Base-by-base conservation (phyloP, 2,888 invertebrate species). In the Mayetiola destructor region DNA sequence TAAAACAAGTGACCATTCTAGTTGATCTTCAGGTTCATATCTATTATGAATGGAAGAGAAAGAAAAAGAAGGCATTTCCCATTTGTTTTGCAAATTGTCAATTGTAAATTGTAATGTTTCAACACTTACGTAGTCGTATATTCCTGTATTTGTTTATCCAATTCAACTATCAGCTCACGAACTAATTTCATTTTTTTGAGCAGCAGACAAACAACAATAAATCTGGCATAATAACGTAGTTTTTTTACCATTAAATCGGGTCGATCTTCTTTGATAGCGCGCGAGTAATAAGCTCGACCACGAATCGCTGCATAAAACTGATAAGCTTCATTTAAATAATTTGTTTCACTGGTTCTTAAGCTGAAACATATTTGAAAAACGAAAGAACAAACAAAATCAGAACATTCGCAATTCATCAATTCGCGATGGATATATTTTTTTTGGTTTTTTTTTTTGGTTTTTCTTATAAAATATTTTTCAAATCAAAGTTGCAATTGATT, bases 201-300 rank as follows among this genome's bases (percentile, higher is more conserved):
- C 65, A 96, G 78, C 64, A 96, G 79, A 73, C 94, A 93, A 36
- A 96, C 95, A 57, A 95, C 93, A 67, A 96, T 95, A 73, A 94
- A 96, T 61, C 96, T 80, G 21, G 95, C 94, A 73, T 95, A 96
- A 70, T 94, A 96, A 59, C 86, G 76, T 57, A 96, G 76, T 72
- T 96, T 96, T 74, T 96, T 96, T 61, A 96, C 93, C 90, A 96
- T 94, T 61, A 96, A 73, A 70, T 96, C 95, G 63, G 93, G 87
- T 60, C 90, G 84, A 71, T 93, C 92, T 73, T 94, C 94, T 70
- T 92, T 91, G 61, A 84, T 84, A 1, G 93, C 93, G 66, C 91
- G 81, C 57, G 92, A 92, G 72, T 95, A 96, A 71, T 96, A 96
- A 20, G 89, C 89, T 64, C 96, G 77, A 60, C 90, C 89, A 64